Base-by-base conservation (phyloP, 2,797 vertebrate genomes). In the Gymnopithys bicolor region DNA sequence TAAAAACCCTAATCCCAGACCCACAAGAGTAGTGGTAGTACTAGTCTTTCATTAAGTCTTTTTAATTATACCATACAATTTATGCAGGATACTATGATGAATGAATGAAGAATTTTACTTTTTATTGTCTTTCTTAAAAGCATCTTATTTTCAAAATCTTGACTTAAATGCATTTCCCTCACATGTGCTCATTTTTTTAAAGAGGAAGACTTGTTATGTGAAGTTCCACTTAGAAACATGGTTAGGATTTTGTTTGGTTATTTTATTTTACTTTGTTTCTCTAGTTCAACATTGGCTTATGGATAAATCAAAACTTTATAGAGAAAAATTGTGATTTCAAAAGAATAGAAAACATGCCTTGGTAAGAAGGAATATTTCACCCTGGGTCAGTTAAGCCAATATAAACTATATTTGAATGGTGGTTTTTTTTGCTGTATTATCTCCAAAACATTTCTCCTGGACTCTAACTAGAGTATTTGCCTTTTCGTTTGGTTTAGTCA, bases 381-480 rank as follows among this genome's bases (percentile, higher is more conserved):
- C 11, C 12, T 27, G 33, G 6, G 16, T 56, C 46, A 55, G n/a
- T 30, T 73, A 83, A 71, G 32, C 3, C 3, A 53, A 9, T n/a
- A 27, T 35, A 53, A 78, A 22, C 13, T 22, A 5, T 15, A 67
- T 18, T 11, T 35, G 32, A 43, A 19, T 49, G 8, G 4, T 7
- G 0, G 0, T 3, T 5, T 16, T 35, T 53, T 63, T 25, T n/a
- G n/a, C 51, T 41, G 37, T 39, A 30, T 30, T 41, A 27, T 41
- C 19, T 14, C 27, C 30, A 30, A 62, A 62, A 30, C 27, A 15
- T 56, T 68, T 73, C 33, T 21, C 39, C 6, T 21, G 5, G 8
- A 3, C 58, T 25, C 35, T 55, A 32, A 53, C 28, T 49, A 18
- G 55, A 59, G 7, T 32, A 28, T 51, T 56, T 91, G 16, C 32